Evolutionary conservation across 1,140 invertebrate species (phyloP).

Genomic region (Penaeus japonicus): DNA sequence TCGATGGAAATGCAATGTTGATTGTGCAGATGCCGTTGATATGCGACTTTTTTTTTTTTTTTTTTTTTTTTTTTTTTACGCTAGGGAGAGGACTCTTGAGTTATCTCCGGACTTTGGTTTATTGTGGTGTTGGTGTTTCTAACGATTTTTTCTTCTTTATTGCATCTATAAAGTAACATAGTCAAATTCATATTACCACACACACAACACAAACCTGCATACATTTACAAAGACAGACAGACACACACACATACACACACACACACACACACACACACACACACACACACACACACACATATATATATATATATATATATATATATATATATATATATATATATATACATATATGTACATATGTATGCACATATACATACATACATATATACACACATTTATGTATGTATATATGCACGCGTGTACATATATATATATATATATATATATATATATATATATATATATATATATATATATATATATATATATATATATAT

Average conservation of each 20-base stretch:
- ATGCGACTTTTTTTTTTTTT: no score
- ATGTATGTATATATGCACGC: background rate
- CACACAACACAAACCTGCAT: no score
- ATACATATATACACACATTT: background rate
- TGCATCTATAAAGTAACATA: no score
- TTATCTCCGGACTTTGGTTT: no score
- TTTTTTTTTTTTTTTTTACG: no score
- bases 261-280: background rate
- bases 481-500: background rate
- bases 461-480: background rate
- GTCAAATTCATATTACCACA: no score
- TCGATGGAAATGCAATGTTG: no score
- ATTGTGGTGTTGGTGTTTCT: no score
- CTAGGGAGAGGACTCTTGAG: no score
- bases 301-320: background rate
- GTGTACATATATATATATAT: background rate
- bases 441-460: background rate
- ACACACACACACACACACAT: background rate
- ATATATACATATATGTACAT: background rate
- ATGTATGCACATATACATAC: background rate
- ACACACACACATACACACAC: background rate
- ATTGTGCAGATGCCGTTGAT: no score
- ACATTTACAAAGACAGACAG: no score
- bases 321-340: slow-evolving; percentile 11
- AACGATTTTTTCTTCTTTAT: no score